Evolutionary conservation across 2,888 invertebrate genomes (phyloP), one percentile per base, ranked within the genome.

Genomic region (Pherbina coryleti): DNA sequence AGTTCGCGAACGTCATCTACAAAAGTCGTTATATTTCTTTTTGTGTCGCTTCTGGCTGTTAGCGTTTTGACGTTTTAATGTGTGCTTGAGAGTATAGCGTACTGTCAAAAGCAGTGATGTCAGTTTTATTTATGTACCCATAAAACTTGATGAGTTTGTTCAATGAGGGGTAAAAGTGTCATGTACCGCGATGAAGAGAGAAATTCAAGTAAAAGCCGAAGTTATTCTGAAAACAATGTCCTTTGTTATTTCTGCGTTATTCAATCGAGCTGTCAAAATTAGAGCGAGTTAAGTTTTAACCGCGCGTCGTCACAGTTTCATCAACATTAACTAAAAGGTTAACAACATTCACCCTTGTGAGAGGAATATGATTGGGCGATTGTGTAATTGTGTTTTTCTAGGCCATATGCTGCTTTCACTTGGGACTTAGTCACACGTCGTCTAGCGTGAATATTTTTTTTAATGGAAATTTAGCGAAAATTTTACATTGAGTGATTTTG

Each of bases 361-460:
- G 4, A 11, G 14, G 57, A 22, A 9, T 22, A 25, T n/a, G n/a
- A n/a, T n/a, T n/a, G n/a, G n/a, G n/a, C n/a, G n/a, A n/a, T 22
- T 11, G 5, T 2, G 14, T 17, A 19, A 19, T 22, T 31, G 7
- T 5, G 25, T 31, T 25, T 64, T 5, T 17, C 28, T 19, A 19
- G 19, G 49, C 37, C 75, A 75, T 67, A 66, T 75, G 75, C 37
- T 34, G 14, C 49, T n/a, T 75, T 75, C 67, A 19, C 75, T 75
- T n/a, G 67, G 57, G 67, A 60, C 28, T 67, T 67, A 34, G 37
- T 37, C 75, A 66, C 66, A 67, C 37, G 53, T 31, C 57, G 67
- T 5, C 51, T 11, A 49, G 31, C 62, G 53, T 57, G 44, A 60
- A 25, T 4, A n/a, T 53, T 73, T 37, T 49, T 8, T 11, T 37